Base-by-base conservation (phyloP, 2,797 vertebrate genomes). In the Hypotaenidia philippensis region DNA sequence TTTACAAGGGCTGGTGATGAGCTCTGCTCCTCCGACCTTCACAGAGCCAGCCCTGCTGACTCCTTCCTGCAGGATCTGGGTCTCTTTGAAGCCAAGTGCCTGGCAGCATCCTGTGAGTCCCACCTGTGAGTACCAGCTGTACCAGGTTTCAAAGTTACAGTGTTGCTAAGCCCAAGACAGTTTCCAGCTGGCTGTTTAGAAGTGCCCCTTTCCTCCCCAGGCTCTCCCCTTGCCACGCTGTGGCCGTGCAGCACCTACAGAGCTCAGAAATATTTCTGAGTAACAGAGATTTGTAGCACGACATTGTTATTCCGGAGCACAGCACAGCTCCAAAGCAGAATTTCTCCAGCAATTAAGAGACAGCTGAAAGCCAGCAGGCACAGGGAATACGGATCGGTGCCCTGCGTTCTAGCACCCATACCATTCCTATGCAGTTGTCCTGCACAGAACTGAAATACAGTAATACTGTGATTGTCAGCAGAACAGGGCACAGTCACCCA, bases 341-440 rank as follows among this genome's bases (percentile, higher is more conserved):
- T 60, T 65, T 78, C 41, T 44, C 22, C 59, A 59, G 50, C 41
- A 68, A 63, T 26, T 50, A 64, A 71, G 16, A 83, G 23, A 59
- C 60, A 52, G 36, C n/a, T 32, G 36, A 65, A 82, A 68, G 29
- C 0, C 34, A 38, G 16, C 13, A 15, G 26, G 27, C 47, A 22
- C 11, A 19, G 10, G 25, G 26, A 45, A 74, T 59, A 50, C 0
- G 1, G 61, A 3, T 12, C 34, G 1, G 14, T 8, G 38, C 22
- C 36, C n/a, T 21, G 23, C 9, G 21, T 68, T 55, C 50, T n/a
- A 72, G 70, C 50, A 77, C 23, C 32, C 25, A 11, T 3, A 31
- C 9, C 17, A 55, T n/a, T 55, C 32, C 44, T 53, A 41, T 6
- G 9, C 18, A 7, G 40, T 32, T n/a, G 25, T n/a, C 45, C 14